These are phyloP conservation scores for Pipistrellus pipistrellus DNA, from an alignment of 2,797 vertebrate species.

Conservation along the genomic window DNA sequence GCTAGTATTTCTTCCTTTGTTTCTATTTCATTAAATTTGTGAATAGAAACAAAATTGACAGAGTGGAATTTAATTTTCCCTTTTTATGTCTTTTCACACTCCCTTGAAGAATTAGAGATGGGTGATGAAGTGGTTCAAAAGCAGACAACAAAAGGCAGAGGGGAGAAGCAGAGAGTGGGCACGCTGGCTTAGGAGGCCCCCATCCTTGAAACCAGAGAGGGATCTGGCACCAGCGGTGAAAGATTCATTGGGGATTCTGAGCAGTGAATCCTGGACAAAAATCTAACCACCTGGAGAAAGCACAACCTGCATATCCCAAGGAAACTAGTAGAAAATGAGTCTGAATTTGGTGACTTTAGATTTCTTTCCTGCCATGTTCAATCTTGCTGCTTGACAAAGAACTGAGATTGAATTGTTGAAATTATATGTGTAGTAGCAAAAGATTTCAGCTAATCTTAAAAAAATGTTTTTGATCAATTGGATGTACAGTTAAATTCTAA, in stretches of 20 bases:
- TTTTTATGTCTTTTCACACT: neutral
- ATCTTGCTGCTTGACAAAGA: constrained; percentile 2
- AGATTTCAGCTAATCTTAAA: constrained; percentile 30
- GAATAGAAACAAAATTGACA: constrained; percentile 56
- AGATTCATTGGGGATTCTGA: neutral
- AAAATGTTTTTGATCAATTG: constrained; percentile 8
- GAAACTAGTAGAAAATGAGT: neutral
- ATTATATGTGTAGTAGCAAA: neutral
- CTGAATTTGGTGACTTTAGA: neutral
- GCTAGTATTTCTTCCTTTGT: neutral
- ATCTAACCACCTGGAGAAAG: neutral
- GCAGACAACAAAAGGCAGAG: neutral
- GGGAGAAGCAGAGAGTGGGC: neutral
- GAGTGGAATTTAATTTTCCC: constrained; percentile 58
- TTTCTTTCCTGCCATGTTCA: neutral
- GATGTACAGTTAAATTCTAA: neutral
- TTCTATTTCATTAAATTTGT: constrained; percentile 54
- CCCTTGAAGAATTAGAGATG: constrained; percentile 32
- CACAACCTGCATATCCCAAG: neutral
- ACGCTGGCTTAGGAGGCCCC: too few species aligned
- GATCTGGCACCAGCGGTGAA: neutral
- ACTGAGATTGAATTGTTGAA: constrained; percentile 25
- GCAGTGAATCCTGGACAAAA: neutral
- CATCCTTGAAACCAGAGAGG: neutral
- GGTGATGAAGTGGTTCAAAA: neutral